phyloP scores from a whole-genome alignment of 2,888 invertebrate species.

The Euplagia quadripunctaria region DNA sequence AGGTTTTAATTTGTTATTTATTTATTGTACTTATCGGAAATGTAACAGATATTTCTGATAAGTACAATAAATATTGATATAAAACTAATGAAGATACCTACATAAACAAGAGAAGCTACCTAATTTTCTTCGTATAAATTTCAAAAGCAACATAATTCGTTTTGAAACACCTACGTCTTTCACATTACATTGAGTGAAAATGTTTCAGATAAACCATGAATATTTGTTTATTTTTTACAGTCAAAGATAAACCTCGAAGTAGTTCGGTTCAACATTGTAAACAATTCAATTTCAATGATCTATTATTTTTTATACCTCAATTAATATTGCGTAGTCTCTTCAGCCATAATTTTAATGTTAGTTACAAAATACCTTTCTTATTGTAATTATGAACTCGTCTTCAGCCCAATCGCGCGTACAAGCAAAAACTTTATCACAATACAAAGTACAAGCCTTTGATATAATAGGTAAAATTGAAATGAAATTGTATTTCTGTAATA shows the following conservation, averaged over 20 bases:
- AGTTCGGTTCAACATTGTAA: not conserved
- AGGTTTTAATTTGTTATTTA: not conserved
- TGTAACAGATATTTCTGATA: not conserved
- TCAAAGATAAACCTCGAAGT: not conserved
- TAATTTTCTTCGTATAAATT: not conserved
- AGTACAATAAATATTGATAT: not conserved
- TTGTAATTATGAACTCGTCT: not conserved
- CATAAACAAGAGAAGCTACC: not conserved
- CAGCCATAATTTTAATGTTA: too few species aligned
- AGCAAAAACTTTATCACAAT: not conserved
- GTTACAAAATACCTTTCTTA: not conserved
- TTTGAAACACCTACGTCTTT: not conserved
- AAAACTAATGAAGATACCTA: not conserved
- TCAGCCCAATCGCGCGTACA: not conserved
- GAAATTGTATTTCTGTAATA: not conserved
- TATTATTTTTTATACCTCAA: too few species aligned
- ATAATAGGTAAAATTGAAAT: slow-evolving; percentile 5
- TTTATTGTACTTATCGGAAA: too few species aligned
- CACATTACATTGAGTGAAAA: not conserved
- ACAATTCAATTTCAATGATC: too few species aligned
- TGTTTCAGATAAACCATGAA: not conserved
- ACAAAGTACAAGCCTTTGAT: not conserved
- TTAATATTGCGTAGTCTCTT: too few species aligned
- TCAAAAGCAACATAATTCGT: not conserved
- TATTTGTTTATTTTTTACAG: not conserved